A percentile compares a stretch with the other conserved stretches of the same genome.
These are phyloP conservation scores for Drosophila fuyamai DNA, from an alignment of 1,140 invertebrate species.

Conservation along the genomic window DNA sequence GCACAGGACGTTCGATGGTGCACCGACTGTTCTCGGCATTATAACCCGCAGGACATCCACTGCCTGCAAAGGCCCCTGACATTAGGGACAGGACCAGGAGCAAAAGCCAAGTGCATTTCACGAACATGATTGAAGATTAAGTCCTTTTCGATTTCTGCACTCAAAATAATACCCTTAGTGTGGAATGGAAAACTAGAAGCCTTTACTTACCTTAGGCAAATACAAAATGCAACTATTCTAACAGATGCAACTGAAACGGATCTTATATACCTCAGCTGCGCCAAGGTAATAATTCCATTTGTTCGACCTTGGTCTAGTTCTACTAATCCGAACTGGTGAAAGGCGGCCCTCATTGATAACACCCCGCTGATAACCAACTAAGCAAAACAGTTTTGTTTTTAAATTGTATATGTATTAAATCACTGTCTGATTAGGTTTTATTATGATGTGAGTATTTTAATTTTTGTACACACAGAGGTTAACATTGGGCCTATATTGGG, in stretches of 20 bases:
- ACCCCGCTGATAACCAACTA: constrained; percentile 8
- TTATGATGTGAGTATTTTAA: constrained; percentile 16
- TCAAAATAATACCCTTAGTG: constrained; percentile 3
- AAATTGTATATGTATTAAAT: constrained; percentile 1
- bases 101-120: constrained; percentile 66
- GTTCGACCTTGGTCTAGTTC: constrained; percentile 30
- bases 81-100: constrained; percentile 61
- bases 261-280: constrained; percentile 43
- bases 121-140: constrained; percentile 28
- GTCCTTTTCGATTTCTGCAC: constrained; percentile 1
- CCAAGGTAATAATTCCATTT: constrained; percentile 22
- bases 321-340: background rate
- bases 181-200: background rate
- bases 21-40: constrained; percentile 56
- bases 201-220: constrained; percentile 41
- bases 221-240: constrained; percentile 49
- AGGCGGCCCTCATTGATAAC: constrained; percentile 5
- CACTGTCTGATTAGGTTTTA: background rate
- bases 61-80: constrained; percentile 48
- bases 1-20: constrained; percentile 61
- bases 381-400: constrained; percentile 28
- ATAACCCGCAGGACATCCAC: constrained; percentile 64
- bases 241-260: constrained; percentile 8
- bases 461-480: constrained; percentile 67
- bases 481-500: constrained; percentile 48